Conservation (phyloP, 2,113 vertebrate species). For the Crocuta crocuta region DNA sequence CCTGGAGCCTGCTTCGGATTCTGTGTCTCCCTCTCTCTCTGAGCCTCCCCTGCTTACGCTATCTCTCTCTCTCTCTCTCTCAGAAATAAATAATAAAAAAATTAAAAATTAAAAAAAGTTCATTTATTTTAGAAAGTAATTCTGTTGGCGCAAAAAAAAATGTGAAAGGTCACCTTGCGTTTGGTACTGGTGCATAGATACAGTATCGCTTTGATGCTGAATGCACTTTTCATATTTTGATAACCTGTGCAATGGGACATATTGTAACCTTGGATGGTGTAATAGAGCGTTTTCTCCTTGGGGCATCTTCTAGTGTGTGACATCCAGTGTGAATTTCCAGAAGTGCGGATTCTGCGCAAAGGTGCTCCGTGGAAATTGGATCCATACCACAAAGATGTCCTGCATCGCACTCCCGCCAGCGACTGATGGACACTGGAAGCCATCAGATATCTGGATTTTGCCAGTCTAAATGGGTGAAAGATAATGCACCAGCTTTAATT, state of each 20-base stretch:
- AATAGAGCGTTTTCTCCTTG: neutral
- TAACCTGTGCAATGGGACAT: neutral
- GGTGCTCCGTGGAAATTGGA: neutral
- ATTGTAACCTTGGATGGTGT: neutral
- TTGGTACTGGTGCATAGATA: neutral
- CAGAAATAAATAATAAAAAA: too few species aligned
- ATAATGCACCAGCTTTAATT: neutral
- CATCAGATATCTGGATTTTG: neutral
- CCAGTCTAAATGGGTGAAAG: neutral
- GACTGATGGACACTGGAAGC: neutral
- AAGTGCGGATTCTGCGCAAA: neutral
- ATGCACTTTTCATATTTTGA: neutral
- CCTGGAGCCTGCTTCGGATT: too few species aligned
- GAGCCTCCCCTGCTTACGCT: too few species aligned
- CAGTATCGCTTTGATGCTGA: neutral
- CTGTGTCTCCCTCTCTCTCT: too few species aligned
- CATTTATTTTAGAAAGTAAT: constrained; percentile 58
- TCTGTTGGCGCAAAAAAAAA: neutral
- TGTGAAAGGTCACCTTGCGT: neutral
- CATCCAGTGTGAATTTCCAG: neutral
- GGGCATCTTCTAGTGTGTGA: neutral
- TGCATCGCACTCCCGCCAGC: neutral
- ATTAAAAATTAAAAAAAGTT: neutral
- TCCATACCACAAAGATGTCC: neutral
- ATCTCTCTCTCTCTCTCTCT: too few species aligned